phyloP scores from a whole-genome alignment of 2,113 vertebrate genomes.

The Pedetes capensis region DNA sequence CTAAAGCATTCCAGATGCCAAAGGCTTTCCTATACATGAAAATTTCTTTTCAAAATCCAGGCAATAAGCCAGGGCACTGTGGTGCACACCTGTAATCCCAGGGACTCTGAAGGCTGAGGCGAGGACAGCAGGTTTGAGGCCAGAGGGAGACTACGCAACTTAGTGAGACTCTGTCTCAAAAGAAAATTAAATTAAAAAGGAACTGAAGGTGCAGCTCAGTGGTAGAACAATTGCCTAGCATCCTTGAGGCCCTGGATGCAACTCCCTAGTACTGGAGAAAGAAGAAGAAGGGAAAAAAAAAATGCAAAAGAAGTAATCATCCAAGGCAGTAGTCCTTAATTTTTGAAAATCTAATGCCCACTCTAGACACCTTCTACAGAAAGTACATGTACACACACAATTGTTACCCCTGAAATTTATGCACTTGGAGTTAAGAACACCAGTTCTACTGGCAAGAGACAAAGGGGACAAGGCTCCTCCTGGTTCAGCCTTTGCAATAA shows the following conservation, averaged over 20 bases:
- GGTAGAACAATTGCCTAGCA: no score
- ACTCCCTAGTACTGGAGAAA: no score
- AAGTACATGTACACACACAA: neutral
- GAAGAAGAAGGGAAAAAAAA: no score
- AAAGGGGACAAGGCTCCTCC: neutral
- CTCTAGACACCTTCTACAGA: neutral
- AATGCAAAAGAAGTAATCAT: neutral
- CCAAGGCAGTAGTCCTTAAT: neutral
- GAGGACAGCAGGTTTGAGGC: no score
- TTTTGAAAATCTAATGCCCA: neutral
- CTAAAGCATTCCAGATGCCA: neutral
- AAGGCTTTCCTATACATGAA: neutral
- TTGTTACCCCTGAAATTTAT: neutral
- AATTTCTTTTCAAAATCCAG: neutral
- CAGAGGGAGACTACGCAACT: no score
- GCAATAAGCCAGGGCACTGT: no score
- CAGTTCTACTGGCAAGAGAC: neutral
- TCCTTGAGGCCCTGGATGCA: no score
- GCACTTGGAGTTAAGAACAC: neutral
- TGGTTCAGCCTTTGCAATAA: neutral
- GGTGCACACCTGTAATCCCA: no score
- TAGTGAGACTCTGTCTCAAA: no score
- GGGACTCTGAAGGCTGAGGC: no score
- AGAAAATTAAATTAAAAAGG: no score
- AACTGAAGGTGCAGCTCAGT: no score